A percentile compares a stretch with the other conserved stretches of the same genome.
These are phyloP conservation scores for Buceros bicornis DNA, from an alignment of 2,797 vertebrate species.

Conservation along the genomic window DNA sequence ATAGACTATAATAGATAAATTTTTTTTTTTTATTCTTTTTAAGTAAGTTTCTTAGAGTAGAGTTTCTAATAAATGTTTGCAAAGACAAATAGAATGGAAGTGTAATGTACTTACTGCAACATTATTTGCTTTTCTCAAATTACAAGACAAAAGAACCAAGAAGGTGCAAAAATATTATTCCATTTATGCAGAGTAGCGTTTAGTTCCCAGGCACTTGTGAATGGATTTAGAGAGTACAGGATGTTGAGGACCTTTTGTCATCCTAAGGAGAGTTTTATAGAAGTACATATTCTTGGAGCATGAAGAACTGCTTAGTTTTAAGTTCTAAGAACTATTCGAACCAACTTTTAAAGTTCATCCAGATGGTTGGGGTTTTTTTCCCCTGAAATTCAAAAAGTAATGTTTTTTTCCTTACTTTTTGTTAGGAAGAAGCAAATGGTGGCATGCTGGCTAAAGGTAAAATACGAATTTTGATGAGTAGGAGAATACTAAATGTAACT, in stretches of 20 bases:
- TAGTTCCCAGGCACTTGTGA: neutral
- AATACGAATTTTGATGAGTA: neutral
- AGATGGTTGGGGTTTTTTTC: neutral
- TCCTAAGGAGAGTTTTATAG: neutral
- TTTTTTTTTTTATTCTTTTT: accelerated
- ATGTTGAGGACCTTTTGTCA: neutral
- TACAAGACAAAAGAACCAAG: neutral
- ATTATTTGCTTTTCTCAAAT: neutral
- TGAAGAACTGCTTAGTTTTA: neutral
- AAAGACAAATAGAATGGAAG: neutral
- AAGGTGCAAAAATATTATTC: neutral
- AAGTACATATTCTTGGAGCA: neutral
- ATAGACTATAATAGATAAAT: neutral
- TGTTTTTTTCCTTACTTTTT: neutral
- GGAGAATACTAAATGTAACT: neutral
- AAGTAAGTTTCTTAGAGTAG: neutral
- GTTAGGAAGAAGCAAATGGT: conserved; percentile 70
- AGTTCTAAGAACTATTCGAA: neutral
- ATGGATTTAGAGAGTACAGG: neutral
- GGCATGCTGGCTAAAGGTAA: conserved; percentile 85
- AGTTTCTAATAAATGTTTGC: neutral
- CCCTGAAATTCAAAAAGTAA: neutral
- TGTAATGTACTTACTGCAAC: neutral
- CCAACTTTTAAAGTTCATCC: neutral
- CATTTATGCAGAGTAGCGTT: neutral